Evolutionary conservation across 2,797 vertebrate genomes (phyloP), one percentile per base, ranked within the genome.

Genomic region (Pterois miles): DNA sequence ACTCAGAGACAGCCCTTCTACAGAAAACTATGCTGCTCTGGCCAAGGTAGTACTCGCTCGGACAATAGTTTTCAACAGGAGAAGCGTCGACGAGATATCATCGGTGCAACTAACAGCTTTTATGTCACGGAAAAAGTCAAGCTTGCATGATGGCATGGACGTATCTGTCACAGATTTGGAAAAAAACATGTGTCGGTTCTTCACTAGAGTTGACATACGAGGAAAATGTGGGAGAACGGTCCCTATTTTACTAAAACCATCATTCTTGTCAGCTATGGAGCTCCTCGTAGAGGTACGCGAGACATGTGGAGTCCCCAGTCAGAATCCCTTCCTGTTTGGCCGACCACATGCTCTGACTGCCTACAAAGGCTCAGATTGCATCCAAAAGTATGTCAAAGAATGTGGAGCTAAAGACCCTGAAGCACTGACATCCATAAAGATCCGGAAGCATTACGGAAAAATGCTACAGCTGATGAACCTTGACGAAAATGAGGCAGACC

Each of bases 381-480:
- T 93, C 40, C 84, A 78, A 1, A 68, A 8, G 2, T 80, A 60
- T 2, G 84, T 74, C 27, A 82, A 38, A 71, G 71, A 74, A 8
- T 86, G 89, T 22, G 88, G 86, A 18, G 86, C 84, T 0, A 27
- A 86, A 23, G 34, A 85, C 25, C 85, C 88, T 0, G 20, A 85
- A 23, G 25, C n/a, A 0, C 80, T 93, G 46, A 74, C 59, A 0
- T 25, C 65, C 0, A 4, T 23, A 1, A 90, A 86, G 25, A 81
- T 91, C 36, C 70, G 46, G 50, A 72, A 57, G 63, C 88, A 90
- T 50, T 89, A 83, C 9, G 34, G 68, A 7, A 76, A 74, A 7
- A 82, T 88, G 86, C 53, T 93, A 1, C 88, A 87, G 65, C 8
- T 90, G 52, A 78, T 92, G 11, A 90, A 82, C 78, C 23, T 93